Evolutionary conservation across 2,888 invertebrate genomes (phyloP).

Genomic region (Oegoconia quadripuncta): DNA sequence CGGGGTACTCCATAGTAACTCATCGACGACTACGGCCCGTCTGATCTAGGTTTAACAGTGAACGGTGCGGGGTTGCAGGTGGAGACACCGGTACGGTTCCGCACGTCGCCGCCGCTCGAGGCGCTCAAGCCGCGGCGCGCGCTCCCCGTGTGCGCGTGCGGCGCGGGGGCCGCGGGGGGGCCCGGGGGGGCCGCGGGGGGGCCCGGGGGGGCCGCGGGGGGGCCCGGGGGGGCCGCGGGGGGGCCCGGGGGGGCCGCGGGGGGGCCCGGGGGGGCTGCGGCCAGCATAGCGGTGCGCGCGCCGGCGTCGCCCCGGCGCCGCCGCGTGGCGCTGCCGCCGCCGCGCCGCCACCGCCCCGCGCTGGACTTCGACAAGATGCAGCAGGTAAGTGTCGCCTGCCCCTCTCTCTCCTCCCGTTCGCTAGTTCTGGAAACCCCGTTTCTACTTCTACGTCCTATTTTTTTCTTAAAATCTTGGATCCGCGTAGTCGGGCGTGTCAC

Average conservation of each 20-base stretch:
- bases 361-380: slow-evolving; percentile 98
- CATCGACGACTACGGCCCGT: neutral
- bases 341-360: slow-evolving; percentile 87
- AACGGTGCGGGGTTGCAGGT: slow-evolving; percentile 65
- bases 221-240: slow-evolving; percentile 56
- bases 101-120: slow-evolving; percentile 94
- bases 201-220: slow-evolving; percentile 79
- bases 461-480: too few species aligned
- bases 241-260: slow-evolving; percentile 66
- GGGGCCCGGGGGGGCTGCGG: slow-evolving; percentile 82
- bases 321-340: slow-evolving; percentile 61
- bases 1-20: slow-evolving; percentile 30
- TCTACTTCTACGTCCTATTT: too few species aligned
- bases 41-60: too few species aligned
- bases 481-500: too few species aligned
- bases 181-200: slow-evolving; percentile 74
- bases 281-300: slow-evolving; percentile 55
- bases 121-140: slow-evolving; percentile 86
- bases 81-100: slow-evolving; percentile 90
- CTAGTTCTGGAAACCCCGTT: too few species aligned
- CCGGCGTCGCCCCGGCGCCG: slow-evolving; percentile 68
- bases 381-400: slow-evolving; percentile 90
- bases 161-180: slow-evolving; percentile 57
- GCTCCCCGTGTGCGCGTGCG: slow-evolving; percentile 73
- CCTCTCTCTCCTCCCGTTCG: too few species aligned